These are phyloP conservation scores for Petaurus breviceps DNA, from an alignment of 2,113 vertebrate species.

Conservation along the genomic window DNA sequence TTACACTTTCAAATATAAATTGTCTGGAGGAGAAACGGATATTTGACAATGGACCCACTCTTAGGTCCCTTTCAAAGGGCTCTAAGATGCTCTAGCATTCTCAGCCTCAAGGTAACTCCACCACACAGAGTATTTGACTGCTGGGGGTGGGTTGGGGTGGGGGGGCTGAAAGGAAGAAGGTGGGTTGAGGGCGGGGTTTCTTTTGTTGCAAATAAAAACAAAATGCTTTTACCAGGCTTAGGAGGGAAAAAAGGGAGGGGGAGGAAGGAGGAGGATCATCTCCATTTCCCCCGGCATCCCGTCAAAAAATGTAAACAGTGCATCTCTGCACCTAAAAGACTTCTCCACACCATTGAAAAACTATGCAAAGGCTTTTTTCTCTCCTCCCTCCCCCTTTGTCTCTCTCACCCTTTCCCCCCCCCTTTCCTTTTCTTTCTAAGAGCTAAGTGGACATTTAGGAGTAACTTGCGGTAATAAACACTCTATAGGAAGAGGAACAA, in stretches of 20 bases:
- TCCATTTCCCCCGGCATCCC: slow-evolving; percentile 47
- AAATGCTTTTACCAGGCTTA: slow-evolving; percentile 2
- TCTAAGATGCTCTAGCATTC: slow-evolving; percentile 2
- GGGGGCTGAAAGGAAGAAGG: slow-evolving; percentile 27
- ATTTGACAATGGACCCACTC: slow-evolving; percentile 26
- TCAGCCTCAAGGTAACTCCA: slow-evolving; percentile 21
- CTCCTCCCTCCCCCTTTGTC: neutral
- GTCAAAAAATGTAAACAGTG: slow-evolving; percentile 48
- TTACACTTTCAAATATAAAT: slow-evolving; percentile 41
- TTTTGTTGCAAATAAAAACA: slow-evolving; percentile 3
- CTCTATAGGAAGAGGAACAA: slow-evolving; percentile 40
- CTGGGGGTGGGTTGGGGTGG: slow-evolving; percentile 2
- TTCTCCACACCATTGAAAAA: neutral
- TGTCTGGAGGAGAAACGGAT: slow-evolving; percentile 46
- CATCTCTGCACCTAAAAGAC: slow-evolving; percentile 53
- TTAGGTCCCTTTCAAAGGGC: neutral
- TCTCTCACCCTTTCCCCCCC: neutral
- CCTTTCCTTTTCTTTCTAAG: neutral
- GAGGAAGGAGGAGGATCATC: slow-evolving; percentile 33
- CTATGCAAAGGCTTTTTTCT: neutral
- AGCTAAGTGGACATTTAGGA: slow-evolving; percentile 41
- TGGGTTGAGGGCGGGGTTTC: slow-evolving; percentile 25
- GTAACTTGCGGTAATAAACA: slow-evolving; percentile 30
- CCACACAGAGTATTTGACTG: slow-evolving; percentile 43
- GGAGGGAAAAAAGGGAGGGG: slow-evolving; percentile 8